Base-by-base conservation (phyloP, 2,888 invertebrate genomes). In the Polyommatus iphigenia region DNA sequence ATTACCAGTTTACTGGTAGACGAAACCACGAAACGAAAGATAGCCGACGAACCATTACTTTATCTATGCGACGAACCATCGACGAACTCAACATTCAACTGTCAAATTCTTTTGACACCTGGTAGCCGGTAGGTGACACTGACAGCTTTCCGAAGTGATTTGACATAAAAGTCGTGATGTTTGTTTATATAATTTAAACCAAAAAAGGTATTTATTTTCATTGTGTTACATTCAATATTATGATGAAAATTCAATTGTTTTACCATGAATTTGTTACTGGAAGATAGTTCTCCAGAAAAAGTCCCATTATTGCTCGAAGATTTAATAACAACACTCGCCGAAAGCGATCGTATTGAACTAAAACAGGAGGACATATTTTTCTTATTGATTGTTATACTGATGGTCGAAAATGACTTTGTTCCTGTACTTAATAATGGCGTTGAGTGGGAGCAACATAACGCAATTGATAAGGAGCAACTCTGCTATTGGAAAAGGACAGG, bases 331-430 rank as follows among this genome's bases (percentile, higher is more conserved):
- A 85, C 82, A 79, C 81, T 90, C 76, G 78, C 82, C 8, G 84
- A 87, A 79, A 85, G 82, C 79, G 86, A 84, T 80, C 81, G 84
- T 32, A 81, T 81, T 77, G 91, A 92, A 80, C 84, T 87, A 15
- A 80, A 85, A 29, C 91, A 91, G 84, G 90, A 89, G 82, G 92
- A 94, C 81, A 84, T 90, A 80, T 85, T 94, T 78, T 89, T 90
- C 82, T 83, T 90, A 80, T 83, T 91, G 77, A 85, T 93, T 78
- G 80, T 91, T 50, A 86, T 90, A 78, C 83, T 90, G 78, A 88
- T 93, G 89, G 80, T 89, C 71, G 93, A 94, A 84, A 92, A 92
- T 85, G 90, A 89, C 54, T 93, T 92, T 84, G 76, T 85, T 62
- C 87, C 87, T 13, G 78, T 88, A 29, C 81, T 85, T 79, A 80